These are phyloP conservation scores for Holacanthus passer DNA, from an alignment of 2,113 vertebrate genomes.

Conservation along the genomic window DNA sequence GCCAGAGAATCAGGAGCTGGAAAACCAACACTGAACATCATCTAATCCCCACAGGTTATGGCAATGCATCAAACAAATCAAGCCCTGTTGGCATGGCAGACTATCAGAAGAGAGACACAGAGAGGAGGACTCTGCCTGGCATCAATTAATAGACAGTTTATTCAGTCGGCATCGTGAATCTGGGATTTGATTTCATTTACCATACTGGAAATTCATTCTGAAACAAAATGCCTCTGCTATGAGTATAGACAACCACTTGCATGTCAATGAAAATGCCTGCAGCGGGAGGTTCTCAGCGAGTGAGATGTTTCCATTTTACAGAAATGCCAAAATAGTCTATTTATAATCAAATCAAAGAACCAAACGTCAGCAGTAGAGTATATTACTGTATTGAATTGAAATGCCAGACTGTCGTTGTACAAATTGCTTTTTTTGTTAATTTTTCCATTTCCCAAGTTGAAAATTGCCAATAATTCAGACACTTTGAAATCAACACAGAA, in stretches of 20 bases:
- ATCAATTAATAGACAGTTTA: constrained; percentile 76
- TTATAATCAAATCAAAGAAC: constrained; percentile 54
- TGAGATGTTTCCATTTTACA: constrained; percentile 45
- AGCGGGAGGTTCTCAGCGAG: constrained; percentile 55
- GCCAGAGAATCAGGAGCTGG: constrained; percentile 67
- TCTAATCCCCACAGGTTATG: constrained; percentile 81
- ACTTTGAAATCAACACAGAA: constrained; percentile 41
- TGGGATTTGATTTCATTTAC: constrained; percentile 66
- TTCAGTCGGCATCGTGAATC: constrained; percentile 65
- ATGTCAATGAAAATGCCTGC: constrained; percentile 55
- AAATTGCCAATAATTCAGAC: constrained; percentile 46
- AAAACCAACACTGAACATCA: constrained; percentile 72
- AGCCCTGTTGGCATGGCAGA: constrained; percentile 66
- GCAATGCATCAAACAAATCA: constrained; percentile 81
- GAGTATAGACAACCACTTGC: constrained; percentile 49
- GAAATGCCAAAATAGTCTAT: constrained; percentile 54
- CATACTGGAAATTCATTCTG: constrained; percentile 65
- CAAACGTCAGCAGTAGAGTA: constrained; percentile 12
- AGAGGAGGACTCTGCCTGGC: constrained; percentile 71
- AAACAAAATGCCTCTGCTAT: constrained; percentile 59
- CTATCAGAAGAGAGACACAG: constrained; percentile 69
- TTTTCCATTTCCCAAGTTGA: constrained; percentile 37
- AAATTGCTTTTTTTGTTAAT: constrained; percentile 53
- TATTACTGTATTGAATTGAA: constrained; percentile 45
- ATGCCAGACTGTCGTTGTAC: constrained; percentile 41